phyloP scores from a whole-genome alignment of 2,797 vertebrate species.

The Crenichthys baileyi region DNA sequence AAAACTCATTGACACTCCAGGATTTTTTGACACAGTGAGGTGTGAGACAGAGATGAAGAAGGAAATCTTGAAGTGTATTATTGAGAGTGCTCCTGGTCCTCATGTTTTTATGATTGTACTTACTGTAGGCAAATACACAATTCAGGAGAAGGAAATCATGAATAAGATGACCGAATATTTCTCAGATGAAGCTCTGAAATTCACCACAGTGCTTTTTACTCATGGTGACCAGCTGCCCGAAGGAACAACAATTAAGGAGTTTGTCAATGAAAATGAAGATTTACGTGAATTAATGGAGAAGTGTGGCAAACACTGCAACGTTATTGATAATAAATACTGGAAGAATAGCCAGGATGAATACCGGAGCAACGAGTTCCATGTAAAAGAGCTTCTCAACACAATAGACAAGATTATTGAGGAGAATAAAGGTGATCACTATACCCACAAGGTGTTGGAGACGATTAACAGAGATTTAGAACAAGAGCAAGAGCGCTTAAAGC shows the following conservation, averaged over 20 bases:
- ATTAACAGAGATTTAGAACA: fast-evolving
- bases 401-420: conserved; percentile 19
- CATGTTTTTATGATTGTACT: conserved; percentile 28
- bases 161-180: background rate
- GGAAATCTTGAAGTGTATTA: background rate
- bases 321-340: conserved; percentile 15
- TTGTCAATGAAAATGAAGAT: background rate
- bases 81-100: background rate
- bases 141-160: conserved; percentile 13
- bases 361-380: conserved; percentile 32
- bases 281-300: background rate
- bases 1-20: conserved; percentile 7
- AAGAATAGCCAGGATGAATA: background rate
- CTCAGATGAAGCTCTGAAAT: background rate
- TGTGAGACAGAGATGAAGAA: background rate
- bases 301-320: background rate
- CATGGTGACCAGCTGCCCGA: background rate
- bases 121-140: conserved; percentile 24
- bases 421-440: conserved; percentile 20
- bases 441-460: background rate
- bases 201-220: background rate
- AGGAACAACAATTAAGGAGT: background rate
- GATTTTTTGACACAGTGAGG: background rate
- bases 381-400: conserved; percentile 29
- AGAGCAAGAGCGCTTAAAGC: fast-evolving